Evolutionary conservation across 1,140 invertebrate species (phyloP).

Genomic region (Drosophila orosa): DNA sequence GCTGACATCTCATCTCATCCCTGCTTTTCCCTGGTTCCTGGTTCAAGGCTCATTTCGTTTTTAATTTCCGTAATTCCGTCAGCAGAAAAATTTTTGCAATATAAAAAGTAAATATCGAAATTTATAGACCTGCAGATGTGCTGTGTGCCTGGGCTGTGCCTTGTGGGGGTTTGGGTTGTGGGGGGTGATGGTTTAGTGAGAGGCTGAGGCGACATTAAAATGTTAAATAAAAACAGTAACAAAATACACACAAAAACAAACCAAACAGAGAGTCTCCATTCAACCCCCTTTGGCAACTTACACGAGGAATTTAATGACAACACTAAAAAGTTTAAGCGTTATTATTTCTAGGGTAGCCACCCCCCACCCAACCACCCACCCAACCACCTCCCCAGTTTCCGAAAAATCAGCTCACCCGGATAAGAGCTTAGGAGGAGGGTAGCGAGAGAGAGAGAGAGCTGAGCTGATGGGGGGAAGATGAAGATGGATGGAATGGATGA

Average conservation of each 20-base stretch:
- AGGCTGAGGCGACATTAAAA: slow-evolving; percentile 79
- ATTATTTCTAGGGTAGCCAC: slow-evolving; percentile 82
- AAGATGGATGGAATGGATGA: slow-evolving; percentile 25
- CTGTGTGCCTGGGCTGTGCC: slow-evolving; percentile 8
- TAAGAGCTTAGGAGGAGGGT: slow-evolving; percentile 66
- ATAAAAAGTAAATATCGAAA: slow-evolving; percentile 84
- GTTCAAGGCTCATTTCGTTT: slow-evolving; percentile 82
- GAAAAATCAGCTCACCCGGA: slow-evolving; percentile 71
- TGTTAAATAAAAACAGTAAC: slow-evolving; percentile 83
- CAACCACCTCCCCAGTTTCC: not conserved
- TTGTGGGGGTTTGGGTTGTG: no score
- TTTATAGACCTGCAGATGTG: slow-evolving; percentile 84
- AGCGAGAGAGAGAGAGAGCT: no score
- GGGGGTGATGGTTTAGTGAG: no score
- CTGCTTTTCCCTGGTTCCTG: slow-evolving; percentile 9
- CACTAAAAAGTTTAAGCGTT: slow-evolving; percentile 85
- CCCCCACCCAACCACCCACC: not conserved
- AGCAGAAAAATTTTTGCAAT: slow-evolving; percentile 84
- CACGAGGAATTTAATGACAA: slow-evolving; percentile 84
- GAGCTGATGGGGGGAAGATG: slow-evolving; percentile 20
- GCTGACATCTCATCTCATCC: slow-evolving; percentile 6
- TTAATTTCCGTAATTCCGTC: slow-evolving; percentile 84
- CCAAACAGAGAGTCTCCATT: slow-evolving; percentile 37
- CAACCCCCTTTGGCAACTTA: slow-evolving; percentile 69
- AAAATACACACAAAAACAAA: slow-evolving; percentile 73